Conservation (phyloP, 2,888 invertebrate genomes). For the Drosophila macrospina region DNA sequence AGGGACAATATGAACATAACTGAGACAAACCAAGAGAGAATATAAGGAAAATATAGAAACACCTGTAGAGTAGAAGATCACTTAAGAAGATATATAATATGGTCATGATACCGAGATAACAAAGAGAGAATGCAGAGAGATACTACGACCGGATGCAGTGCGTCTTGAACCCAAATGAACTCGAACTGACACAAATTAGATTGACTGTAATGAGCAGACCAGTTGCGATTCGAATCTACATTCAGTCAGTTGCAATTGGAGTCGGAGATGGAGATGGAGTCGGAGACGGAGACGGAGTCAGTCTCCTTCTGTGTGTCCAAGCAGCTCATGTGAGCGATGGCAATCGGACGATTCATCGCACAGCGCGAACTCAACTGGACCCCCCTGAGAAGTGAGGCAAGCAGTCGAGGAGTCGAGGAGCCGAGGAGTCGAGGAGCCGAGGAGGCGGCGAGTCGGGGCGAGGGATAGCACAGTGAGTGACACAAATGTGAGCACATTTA, state of each 20-base stretch:
- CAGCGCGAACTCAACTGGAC: conserved; percentile 46
- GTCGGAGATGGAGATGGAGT: conserved; percentile 1
- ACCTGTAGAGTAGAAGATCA: background rate
- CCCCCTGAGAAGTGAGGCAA: conserved; percentile 9
- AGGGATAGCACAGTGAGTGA: conserved; percentile 64
- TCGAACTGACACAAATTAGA: conserved; percentile 75
- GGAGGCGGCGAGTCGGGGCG: background rate
- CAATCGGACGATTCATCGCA: conserved; percentile 79
- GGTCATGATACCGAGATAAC: background rate
- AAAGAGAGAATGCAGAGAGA: background rate
- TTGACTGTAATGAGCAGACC: conserved; percentile 79
- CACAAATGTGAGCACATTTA: conserved; percentile 82
- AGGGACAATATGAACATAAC: background rate
- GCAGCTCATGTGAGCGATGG: conserved; percentile 79
- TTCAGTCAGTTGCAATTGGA: conserved; percentile 3
- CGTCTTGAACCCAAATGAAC: conserved; percentile 58
- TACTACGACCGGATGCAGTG: conserved; percentile 63
- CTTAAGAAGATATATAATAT: background rate
- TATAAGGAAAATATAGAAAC: too few relatives aligned
- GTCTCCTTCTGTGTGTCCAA: conserved; percentile 65
- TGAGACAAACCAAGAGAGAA: background rate
- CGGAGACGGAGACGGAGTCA: conserved; percentile 8
- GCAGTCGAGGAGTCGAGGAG: too few relatives aligned
- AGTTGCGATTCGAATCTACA: conserved; percentile 64
- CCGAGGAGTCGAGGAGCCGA: background rate